phyloP scores from a whole-genome alignment of 1,140 invertebrate species.

The Brachionus koreanus region DNA sequence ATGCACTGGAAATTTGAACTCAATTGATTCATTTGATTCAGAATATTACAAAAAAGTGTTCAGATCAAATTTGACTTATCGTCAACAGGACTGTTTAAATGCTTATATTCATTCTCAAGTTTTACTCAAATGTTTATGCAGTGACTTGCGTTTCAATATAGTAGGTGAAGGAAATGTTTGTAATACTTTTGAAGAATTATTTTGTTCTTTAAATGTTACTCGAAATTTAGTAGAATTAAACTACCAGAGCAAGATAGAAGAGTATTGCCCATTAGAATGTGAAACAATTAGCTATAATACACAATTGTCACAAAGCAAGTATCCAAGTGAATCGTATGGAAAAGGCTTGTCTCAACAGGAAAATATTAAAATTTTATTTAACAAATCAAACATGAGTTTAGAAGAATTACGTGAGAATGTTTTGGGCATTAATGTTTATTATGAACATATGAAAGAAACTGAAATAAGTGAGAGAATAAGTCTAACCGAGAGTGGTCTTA shows the following conservation, averaged over 20 bases:
- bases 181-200: not conserved
- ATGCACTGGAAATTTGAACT: not conserved
- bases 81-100: not conserved
- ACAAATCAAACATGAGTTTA: not conserved
- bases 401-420: not conserved
- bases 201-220: not conserved
- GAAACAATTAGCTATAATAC: not conserved
- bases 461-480: not conserved
- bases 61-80: not conserved
- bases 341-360: not conserved
- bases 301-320: not conserved
- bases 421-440: constrained; percentile 2
- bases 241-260: not conserved
- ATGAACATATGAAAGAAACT: constrained; percentile 16
- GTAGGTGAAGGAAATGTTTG: not conserved
- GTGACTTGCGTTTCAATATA: not conserved
- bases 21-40: constrained; percentile 13
- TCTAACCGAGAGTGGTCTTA: not conserved
- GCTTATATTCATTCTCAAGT: not conserved
- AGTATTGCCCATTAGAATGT: constrained; percentile 27
- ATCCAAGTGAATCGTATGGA: not conserved
- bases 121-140: not conserved
- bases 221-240: not conserved
- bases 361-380: not conserved
- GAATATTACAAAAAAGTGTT: not conserved